phyloP scores from a whole-genome alignment of 2,797 vertebrate species.

The Falco biarmicus region DNA sequence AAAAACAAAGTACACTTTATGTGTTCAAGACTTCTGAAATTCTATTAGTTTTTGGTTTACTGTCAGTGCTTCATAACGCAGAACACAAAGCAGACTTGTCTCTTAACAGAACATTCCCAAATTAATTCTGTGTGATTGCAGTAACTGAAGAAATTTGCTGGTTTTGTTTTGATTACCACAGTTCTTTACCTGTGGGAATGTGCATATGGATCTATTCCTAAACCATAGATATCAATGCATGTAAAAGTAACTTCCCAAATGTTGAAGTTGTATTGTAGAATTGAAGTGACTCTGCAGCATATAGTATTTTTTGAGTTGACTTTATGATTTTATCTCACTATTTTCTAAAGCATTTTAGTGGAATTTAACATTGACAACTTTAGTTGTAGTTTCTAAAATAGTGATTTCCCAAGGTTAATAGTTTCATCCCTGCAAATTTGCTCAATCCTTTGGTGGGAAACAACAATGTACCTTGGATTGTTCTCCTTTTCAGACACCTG shows the following conservation, averaged over 20 bases:
- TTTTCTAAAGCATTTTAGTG: neutral
- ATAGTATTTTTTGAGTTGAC: neutral
- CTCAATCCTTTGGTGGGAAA: neutral
- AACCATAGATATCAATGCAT: neutral
- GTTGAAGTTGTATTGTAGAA: neutral
- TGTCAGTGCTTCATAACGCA: neutral
- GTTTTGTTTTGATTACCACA: neutral
- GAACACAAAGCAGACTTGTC: neutral
- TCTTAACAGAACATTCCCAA: neutral
- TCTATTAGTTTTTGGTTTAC: neutral
- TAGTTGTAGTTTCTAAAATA: neutral
- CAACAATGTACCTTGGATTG: rapidly evolving
- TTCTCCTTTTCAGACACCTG: neutral
- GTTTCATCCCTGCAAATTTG: neutral
- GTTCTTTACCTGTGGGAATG: neutral
- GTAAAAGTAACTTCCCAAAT: neutral
- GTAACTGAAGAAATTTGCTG: neutral
- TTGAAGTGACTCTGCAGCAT: neutral
- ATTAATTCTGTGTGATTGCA: neutral
- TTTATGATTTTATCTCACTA: neutral
- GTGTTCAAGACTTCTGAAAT: neutral
- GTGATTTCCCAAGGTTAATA: neutral
- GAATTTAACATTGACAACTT: neutral
- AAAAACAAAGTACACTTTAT: neutral
- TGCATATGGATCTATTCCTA: neutral